Base-by-base conservation (phyloP, 2,113 vertebrate genomes). In the Orientallactaga bullata region DNA sequence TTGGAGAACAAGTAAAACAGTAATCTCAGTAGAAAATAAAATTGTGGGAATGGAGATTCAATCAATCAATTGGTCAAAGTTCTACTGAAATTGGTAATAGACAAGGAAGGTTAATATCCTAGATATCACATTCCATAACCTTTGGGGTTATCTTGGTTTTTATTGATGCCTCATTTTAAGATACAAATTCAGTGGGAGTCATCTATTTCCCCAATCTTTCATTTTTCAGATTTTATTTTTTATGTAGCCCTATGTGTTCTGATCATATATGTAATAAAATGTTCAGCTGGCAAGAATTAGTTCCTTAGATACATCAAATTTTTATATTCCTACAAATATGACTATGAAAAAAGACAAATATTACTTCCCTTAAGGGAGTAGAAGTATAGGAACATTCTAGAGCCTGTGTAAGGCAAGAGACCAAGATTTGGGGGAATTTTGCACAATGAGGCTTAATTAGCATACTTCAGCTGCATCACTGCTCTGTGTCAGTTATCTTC, bases 381-480 rank as follows among this genome's bases (percentile, higher is more conserved):
- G 20, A 47, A 86, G 2, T 30, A 39, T 69, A 28, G 42, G 42
- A 72, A 88, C 5, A 65, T 4, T 92, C 30, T 82, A 60, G 32
- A 90, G 32, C 10, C 51, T 71, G 21, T 24, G 55, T 24, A 77
- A 21, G 24, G 73, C 3, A 11, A 80, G 37, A 78, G 37, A 68
- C 26, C 2, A 26, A 12, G 23, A 73, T 76, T 37, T 74, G 3
- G 20, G 17, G 55, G 55, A n/a, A n/a, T 73, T 39, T 2, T 39
- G 72, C 7, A 86, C 32, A 63, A 72, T 47, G 20, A 82, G 65
- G 7, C 20, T 21, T 0, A 28, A 4, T 9, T 32, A 79, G 15
- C 28, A 73, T 0, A 20, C 3, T n/a, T 17, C 20, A 55, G 6
- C 5, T 0, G 3, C 15, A 26, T 85, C 1, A 2, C 16, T 1